Evolutionary conservation across 2,113 vertebrate genomes (phyloP).

Genomic region (Nerophis ophidion): DNA sequence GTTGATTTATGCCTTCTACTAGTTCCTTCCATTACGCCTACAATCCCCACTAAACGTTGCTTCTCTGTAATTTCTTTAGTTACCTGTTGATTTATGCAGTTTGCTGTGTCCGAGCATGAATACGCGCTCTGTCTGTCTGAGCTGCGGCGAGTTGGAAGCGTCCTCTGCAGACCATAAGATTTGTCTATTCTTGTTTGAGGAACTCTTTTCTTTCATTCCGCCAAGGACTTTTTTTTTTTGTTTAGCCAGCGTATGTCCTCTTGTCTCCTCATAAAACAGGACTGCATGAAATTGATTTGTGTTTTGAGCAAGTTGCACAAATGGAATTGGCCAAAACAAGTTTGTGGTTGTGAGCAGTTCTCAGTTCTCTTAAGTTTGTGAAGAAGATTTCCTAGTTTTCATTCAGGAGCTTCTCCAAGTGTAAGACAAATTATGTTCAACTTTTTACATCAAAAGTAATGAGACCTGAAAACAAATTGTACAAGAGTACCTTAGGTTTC

Average conservation of each 20-base stretch:
- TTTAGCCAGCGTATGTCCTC: background rate
- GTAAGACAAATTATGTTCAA: too few relatives aligned
- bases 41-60: conserved; percentile 57
- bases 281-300: background rate
- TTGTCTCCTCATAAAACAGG: background rate
- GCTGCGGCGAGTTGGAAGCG: background rate
- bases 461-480: too few relatives aligned
- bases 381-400: too few relatives aligned
- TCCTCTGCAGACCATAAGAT: background rate
- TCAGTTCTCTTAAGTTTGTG: background rate
- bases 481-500: too few relatives aligned
- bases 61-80: conserved; percentile 55
- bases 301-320: background rate
- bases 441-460: too few relatives aligned
- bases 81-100: conserved; percentile 55
- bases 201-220: background rate
- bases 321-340: too few relatives aligned
- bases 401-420: too few relatives aligned
- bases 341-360: background rate
- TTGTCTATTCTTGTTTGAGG: conserved; percentile 7
- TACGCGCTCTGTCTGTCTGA: conserved; percentile 1
- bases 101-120: conserved; percentile 10
- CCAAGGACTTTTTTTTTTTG: background rate
- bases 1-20: conserved; percentile 65
- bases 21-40: conserved; percentile 68